A percentile compares a stretch with the other conserved stretches of the same genome.
These are phyloP conservation scores for Glomeris marginata DNA, from an alignment of 2,888 invertebrate genomes.

Conservation along the genomic window DNA sequence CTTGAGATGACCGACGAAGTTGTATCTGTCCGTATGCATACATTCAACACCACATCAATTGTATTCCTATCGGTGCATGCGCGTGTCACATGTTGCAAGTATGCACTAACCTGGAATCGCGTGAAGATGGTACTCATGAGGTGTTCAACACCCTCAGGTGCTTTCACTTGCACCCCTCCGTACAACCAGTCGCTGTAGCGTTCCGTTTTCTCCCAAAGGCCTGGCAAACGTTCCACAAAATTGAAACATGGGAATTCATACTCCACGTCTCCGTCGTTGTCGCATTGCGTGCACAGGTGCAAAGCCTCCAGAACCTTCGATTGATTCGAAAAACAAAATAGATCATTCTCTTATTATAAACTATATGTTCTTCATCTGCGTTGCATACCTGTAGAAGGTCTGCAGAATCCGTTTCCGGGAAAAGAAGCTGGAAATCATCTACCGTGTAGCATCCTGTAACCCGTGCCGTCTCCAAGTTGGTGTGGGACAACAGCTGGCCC, in stretches of 20 bases:
- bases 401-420: slow-evolving; percentile 50
- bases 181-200: slow-evolving; percentile 40
- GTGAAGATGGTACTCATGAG: slow-evolving; percentile 50
- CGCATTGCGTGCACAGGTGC: slow-evolving; percentile 51
- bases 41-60: slow-evolving; percentile 14
- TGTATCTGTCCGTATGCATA: slow-evolving; percentile 42
- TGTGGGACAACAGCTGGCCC: slow-evolving; percentile 46
- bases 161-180: slow-evolving; percentile 45
- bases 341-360: neutral
- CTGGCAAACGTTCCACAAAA: slow-evolving; percentile 46
- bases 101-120: slow-evolving; percentile 42
- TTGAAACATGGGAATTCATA: slow-evolving; percentile 61
- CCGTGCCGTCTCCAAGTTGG: slow-evolving; percentile 37
- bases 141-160: slow-evolving; percentile 39
- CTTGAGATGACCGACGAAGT: slow-evolving; percentile 39
- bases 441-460: slow-evolving; percentile 52
- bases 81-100: no score
- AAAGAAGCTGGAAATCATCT: slow-evolving; percentile 56
- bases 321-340: neutral
- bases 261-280: slow-evolving; percentile 52
- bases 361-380: neutral
- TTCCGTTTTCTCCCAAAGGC: slow-evolving; percentile 48
- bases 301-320: slow-evolving; percentile 46
- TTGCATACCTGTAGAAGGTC: slow-evolving; percentile 41
- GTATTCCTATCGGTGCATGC: no score